A percentile compares a stretch with the other conserved stretches of the same genome.
Conservation (phyloP, 2,888 invertebrate genomes). For the Euplagia quadripunctaria region DNA sequence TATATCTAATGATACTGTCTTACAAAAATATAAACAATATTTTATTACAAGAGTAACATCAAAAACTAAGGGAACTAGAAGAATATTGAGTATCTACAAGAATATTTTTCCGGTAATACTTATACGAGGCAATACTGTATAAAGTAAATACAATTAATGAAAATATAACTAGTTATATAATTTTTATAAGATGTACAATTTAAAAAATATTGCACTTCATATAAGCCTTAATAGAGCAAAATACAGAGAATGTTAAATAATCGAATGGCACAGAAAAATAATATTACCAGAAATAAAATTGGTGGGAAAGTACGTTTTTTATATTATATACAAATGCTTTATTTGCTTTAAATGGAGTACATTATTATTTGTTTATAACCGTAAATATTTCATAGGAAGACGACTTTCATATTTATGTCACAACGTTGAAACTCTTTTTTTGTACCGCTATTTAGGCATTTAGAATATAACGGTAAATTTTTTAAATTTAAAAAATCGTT, state of each 20-base stretch:
- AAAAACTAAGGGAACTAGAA: constrained; percentile 44
- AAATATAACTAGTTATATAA: constrained; percentile 46
- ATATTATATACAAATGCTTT: no score
- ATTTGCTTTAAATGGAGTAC: no score
- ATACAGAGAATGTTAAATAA: constrained; percentile 25
- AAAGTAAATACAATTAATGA: constrained; percentile 53
- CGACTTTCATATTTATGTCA: constrained; percentile 50
- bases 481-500: constrained; percentile 17
- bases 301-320: constrained; percentile 70
- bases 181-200: constrained; percentile 20
- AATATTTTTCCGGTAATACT: constrained; percentile 38
- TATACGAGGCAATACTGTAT: constrained; percentile 40
- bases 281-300: constrained; percentile 53
- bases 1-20: constrained; percentile 62
- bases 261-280: constrained; percentile 72
- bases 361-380: constrained; percentile 52
- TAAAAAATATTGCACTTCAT: constrained; percentile 51
- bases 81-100: constrained; percentile 44
- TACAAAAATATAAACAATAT: constrained; percentile 75
- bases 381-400: constrained; percentile 68
- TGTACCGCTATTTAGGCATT: constrained; percentile 18
- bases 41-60: constrained; percentile 51
- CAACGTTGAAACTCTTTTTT: constrained; percentile 29
- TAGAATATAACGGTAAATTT: neutral
- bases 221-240: constrained; percentile 23